phyloP scores from a whole-genome alignment of 2,888 invertebrate species.

The Prionchulus punctatus region DNA sequence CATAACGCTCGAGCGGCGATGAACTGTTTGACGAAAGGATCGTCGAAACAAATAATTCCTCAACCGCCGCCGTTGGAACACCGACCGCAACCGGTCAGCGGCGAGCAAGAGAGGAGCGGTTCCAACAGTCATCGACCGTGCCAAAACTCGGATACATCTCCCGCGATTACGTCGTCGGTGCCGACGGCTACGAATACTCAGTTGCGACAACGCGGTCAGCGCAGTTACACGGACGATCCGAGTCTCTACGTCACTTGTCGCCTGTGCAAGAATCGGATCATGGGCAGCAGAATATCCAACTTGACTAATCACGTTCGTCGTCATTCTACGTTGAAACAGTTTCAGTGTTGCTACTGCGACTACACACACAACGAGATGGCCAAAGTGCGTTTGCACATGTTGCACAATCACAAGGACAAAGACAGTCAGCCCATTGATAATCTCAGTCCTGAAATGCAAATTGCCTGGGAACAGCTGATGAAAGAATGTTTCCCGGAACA shows the following conservation, averaged over 20 bases:
- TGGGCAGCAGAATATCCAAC: constrained; percentile 18
- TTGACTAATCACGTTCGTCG: constrained; percentile 20
- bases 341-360: constrained; percentile 17
- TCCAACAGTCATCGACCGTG: too few species aligned
- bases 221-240: constrained; percentile 12
- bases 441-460: constrained; percentile 18
- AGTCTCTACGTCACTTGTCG: constrained; percentile 14
- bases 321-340: constrained; percentile 21
- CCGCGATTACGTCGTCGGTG: too few species aligned
- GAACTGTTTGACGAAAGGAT: neutral
- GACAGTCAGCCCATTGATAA: constrained; percentile 16
- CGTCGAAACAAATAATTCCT: neutral
- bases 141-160: neutral
- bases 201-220: constrained; percentile 8
- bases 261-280: constrained; percentile 17
- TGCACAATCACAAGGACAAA: constrained; percentile 19
- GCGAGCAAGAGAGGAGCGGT: neutral
- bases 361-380: constrained; percentile 21
- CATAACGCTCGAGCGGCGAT: neutral
- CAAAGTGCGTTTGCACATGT: constrained; percentile 22
- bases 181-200: constrained; percentile 2
- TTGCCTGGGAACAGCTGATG: constrained; percentile 18
- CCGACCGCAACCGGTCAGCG: neutral
- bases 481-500: constrained; percentile 22
- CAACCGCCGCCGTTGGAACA: neutral